A percentile compares a stretch with the other conserved stretches of the same genome.
phyloP scores from a whole-genome alignment of 2,797 vertebrate species.

The Phyllotis vaccarum region DNA sequence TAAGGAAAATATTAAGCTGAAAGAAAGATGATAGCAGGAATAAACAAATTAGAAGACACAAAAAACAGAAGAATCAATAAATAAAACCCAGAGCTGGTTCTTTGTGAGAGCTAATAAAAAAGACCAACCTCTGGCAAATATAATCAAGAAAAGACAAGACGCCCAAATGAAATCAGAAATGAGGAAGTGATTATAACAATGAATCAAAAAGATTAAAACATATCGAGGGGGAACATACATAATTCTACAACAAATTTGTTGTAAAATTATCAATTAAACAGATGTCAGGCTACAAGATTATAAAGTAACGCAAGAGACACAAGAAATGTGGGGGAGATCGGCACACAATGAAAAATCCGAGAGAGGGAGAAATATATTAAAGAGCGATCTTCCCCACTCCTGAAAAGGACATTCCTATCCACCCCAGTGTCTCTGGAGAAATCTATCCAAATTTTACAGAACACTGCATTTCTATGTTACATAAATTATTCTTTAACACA shows the following conservation, averaged over 20 bases:
- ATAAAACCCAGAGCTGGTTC: slow-evolving; percentile 67
- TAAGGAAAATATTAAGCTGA: slow-evolving; percentile 25
- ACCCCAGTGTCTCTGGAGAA: slow-evolving; percentile 66
- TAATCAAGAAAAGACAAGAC: slow-evolving; percentile 66
- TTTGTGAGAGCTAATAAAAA: slow-evolving; percentile 68
- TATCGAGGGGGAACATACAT: slow-evolving; percentile 26
- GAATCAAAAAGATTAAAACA: slow-evolving; percentile 70
- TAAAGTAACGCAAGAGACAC: slow-evolving; percentile 37
- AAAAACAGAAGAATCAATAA: slow-evolving; percentile 64
- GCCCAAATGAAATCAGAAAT: slow-evolving; percentile 68
- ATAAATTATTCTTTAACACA: slow-evolving; percentile 77
- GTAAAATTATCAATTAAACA: slow-evolving; percentile 75
- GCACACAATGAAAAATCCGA: slow-evolving; percentile 2
- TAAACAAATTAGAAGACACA: slow-evolving; percentile 73
- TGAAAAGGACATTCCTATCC: neutral
- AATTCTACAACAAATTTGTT: slow-evolving; percentile 44
- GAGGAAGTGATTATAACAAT: slow-evolving; percentile 67
- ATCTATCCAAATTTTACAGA: slow-evolving; percentile 74
- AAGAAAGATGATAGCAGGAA: slow-evolving; percentile 64
- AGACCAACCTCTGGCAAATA: slow-evolving; percentile 70
- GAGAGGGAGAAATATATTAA: slow-evolving; percentile 9
- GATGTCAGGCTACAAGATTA: slow-evolving; percentile 49
- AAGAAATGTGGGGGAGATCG: slow-evolving; percentile 37
- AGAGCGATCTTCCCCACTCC: neutral
- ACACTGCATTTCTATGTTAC: slow-evolving; percentile 67